Evolutionary conservation across 2,888 invertebrate species (phyloP), one percentile per base, ranked within the genome.

Genomic region (Odontomyia ornata): DNA sequence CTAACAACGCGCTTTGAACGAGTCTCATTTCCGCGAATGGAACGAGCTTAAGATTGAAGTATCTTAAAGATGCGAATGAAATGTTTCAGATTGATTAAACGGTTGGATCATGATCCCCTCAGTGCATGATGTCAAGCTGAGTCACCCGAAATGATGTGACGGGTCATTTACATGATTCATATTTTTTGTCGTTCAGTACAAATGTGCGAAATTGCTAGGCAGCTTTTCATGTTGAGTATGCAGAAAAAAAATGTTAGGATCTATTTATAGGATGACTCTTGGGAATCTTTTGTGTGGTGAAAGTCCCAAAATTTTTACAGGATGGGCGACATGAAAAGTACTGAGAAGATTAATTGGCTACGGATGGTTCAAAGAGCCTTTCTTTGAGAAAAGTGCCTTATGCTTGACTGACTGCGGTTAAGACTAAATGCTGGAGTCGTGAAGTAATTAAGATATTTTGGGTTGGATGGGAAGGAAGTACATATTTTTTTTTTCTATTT

Each of bases 111-210:
- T 3, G 36, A 36, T 36, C 36, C 36, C 36, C 36, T 9, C 9
- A 3, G 9, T 36, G 9, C 5, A 36, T 36, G 36, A 36, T 65
- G 65, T 7, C 65, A 65, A 25, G 46, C 46, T 69, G 69, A 69
- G 46, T 69, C 69, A 69, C 18, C 27, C 36, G 18, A 27, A 47
- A 69, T 69, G 46, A 69, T 69, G 69, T 65, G 18, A 65, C 43
- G 69, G 69, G 69, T 69, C 69, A 69, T 69, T 69, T 69, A 46
- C 46, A 69, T 69, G 69, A 69, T 69, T 69, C 69, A 69, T 69
- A 28, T 47, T 36, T 36, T 36, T 36, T 36, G 36, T 36, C 46
- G 69, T 25, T 0, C 13, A 47, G n/a, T 25, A 25, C 21, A 69
- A 69, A 47, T 69, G 69, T 25, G 46, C 46, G 15, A 47, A 69